These are phyloP conservation scores for Clusia tigrina DNA, from an alignment of 2,888 invertebrate genomes.

Conservation along the genomic window DNA sequence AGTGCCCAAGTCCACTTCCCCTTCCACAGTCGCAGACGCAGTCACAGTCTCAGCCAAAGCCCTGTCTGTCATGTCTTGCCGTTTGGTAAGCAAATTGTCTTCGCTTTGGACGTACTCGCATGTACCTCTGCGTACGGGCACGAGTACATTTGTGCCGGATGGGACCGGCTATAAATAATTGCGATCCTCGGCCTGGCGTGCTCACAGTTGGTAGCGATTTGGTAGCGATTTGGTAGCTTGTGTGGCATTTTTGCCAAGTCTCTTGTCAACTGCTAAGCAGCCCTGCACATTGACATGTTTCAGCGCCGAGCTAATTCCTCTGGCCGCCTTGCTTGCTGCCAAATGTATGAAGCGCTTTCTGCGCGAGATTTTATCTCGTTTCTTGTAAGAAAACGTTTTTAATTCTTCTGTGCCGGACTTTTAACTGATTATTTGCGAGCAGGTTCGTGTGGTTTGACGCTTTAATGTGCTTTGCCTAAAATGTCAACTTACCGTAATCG, in stretches of 20 bases:
- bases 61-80: constrained; percentile 9
- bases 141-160: constrained; percentile 41
- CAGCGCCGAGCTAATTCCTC: constrained; percentile 19
- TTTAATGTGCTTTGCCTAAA: constrained; percentile 11
- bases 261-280: constrained; percentile 1
- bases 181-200: constrained; percentile 22
- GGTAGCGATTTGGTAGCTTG: background rate
- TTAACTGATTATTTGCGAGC: constrained; percentile 14
- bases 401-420: background rate
- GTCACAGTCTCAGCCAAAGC: constrained; percentile 13
- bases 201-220: background rate
- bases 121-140: background rate
- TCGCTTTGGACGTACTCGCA: constrained; percentile 26
- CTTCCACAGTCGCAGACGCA: constrained; percentile 13
- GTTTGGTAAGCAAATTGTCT: constrained; percentile 33
- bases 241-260: constrained; percentile 7
- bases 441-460: constrained; percentile 1
- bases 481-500: constrained; percentile 15
- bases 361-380: constrained; percentile 24
- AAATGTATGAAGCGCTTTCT: constrained; percentile 13
- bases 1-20: constrained; percentile 26
- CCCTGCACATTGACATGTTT: constrained; percentile 30
- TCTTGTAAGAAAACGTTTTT: constrained; percentile 21
- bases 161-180: constrained; percentile 57
- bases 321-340: background rate